These are phyloP conservation scores for Atherinomorus stipes DNA, from an alignment of 2,113 vertebrate species.

Conservation along the genomic window DNA sequence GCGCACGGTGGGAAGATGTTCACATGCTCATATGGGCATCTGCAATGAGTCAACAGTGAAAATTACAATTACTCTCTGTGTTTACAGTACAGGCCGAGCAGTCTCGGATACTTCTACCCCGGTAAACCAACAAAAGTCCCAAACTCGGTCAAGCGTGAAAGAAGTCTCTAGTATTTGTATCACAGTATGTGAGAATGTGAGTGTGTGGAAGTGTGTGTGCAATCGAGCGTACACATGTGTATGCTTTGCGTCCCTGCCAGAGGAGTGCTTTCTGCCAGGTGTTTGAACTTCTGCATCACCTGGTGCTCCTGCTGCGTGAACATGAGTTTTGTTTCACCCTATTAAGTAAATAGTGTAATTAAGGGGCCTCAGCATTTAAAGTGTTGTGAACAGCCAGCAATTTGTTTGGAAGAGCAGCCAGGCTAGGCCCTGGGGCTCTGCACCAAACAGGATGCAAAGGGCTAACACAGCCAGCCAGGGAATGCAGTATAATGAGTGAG, in stretches of 20 bases:
- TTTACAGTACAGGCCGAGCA: slow-evolving; percentile 34
- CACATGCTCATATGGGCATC: slow-evolving; percentile 27
- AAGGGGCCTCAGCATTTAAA: slow-evolving; percentile 79
- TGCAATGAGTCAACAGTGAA: slow-evolving; percentile 26
- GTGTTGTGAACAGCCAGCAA: slow-evolving; percentile 80
- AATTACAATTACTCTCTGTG: slow-evolving; percentile 32
- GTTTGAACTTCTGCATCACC: slow-evolving; percentile 80
- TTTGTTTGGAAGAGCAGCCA: slow-evolving; percentile 82
- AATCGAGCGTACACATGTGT: slow-evolving; percentile 36
- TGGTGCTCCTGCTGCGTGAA: slow-evolving; percentile 78
- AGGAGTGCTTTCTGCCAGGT: slow-evolving; percentile 68
- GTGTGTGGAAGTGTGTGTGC: slow-evolving; percentile 25
- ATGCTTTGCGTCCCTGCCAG: slow-evolving; percentile 47
- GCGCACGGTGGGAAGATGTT: slow-evolving; percentile 4
- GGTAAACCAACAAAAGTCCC: slow-evolving; percentile 38
- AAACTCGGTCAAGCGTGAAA: slow-evolving; percentile 9
- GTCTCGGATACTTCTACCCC: slow-evolving; percentile 13
- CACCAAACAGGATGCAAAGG: slow-evolving; percentile 67
- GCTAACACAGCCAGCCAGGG: slow-evolving; percentile 42
- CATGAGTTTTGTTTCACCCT: slow-evolving; percentile 79
- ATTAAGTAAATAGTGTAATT: slow-evolving; percentile 85
- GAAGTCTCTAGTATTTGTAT: slow-evolving; percentile 3
- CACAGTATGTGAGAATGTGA: slow-evolving; percentile 28
- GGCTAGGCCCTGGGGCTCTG: slow-evolving; percentile 74
- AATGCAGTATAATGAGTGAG: slow-evolving; percentile 41